Base-by-base conservation (phyloP, 2,888 invertebrate genomes). In the Stegophylla sp. region DNA sequence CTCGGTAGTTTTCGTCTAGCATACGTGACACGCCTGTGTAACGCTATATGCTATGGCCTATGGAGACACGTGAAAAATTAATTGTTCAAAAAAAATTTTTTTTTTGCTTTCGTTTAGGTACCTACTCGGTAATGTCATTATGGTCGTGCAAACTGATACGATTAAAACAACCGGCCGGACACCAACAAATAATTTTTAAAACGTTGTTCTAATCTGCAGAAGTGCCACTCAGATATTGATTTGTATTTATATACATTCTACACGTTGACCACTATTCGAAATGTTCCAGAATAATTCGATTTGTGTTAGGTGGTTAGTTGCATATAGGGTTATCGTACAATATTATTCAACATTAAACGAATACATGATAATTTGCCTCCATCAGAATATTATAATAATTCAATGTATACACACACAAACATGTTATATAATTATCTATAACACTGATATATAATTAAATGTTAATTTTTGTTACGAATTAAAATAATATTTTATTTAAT, bases 401-500 rank as follows among this genome's bases (percentile, higher is more conserved):
- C n/a, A 20, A 23, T 23, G 12, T 56, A 20, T 56, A 12, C 56
- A 3, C 23, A 7, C 7, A 34, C 7, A 34, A 5, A 34, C 3
- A 34, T 34, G 7, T 34, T 34, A 34, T 34, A 34, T 34, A 7
- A 34, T 34, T 34, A 34, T 34, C 4, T 34, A 34, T 3, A 34
- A 34, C 34, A 56, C 23, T n/a, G n/a, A 23, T 56, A 56, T 15
- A 53, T 41, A 41, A 41, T 53, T 71, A 71, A 56, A 56, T 15
- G 23, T 23, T 23, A 3, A 53, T 71, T 56, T 56, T 71, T 71
- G 56, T 23, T 71, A 71, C 17, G n/a, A 73, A 72, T 59, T 59
- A 72, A 73, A 73, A 20, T 4, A 10, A 10, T 59, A 45, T 17
- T 45, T 59, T 45, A 10, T 43, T 53, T 53, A 9, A 15, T 73